phyloP scores from a whole-genome alignment of 2,888 invertebrate species.

The Pristionchus entomophagus region DNA sequence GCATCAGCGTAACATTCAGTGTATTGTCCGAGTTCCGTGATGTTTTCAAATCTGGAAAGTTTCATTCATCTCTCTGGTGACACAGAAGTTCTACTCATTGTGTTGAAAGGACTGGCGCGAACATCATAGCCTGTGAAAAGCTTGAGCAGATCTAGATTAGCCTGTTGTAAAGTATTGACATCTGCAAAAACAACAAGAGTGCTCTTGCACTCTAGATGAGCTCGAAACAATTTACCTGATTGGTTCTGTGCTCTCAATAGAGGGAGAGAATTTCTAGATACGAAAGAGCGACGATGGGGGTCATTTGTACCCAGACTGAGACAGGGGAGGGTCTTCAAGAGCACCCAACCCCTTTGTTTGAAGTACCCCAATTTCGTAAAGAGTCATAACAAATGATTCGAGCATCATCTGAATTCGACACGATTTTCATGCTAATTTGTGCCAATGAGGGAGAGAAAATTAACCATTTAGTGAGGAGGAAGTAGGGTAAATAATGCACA shows the following conservation, averaged over 20 bases:
- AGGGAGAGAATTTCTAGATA: background rate
- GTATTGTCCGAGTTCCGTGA: background rate
- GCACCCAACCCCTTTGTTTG: background rate
- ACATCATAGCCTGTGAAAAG: background rate
- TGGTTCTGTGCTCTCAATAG: background rate
- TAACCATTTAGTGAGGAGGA: background rate
- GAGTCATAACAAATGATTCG: background rate
- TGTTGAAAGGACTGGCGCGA: background rate
- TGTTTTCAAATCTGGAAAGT: background rate
- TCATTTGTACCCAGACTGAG: slow-evolving; percentile 4
- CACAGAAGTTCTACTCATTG: background rate
- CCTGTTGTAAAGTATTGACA: background rate
- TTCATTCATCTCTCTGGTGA: too few relatives aligned
- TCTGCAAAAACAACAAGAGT: background rate
- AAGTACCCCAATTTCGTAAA: background rate
- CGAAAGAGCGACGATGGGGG: background rate
- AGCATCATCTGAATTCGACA: background rate
- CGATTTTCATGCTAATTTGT: background rate
- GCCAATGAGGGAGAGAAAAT: background rate
- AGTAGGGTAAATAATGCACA: background rate
- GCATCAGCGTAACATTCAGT: background rate
- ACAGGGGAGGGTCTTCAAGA: background rate
- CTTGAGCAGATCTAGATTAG: background rate
- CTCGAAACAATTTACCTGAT: background rate
- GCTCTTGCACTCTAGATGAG: too few relatives aligned